Evolutionary conservation across 2,888 invertebrate genomes (phyloP), one percentile per base, ranked within the genome.

Genomic region (Schizotus pectinicornis): DNA sequence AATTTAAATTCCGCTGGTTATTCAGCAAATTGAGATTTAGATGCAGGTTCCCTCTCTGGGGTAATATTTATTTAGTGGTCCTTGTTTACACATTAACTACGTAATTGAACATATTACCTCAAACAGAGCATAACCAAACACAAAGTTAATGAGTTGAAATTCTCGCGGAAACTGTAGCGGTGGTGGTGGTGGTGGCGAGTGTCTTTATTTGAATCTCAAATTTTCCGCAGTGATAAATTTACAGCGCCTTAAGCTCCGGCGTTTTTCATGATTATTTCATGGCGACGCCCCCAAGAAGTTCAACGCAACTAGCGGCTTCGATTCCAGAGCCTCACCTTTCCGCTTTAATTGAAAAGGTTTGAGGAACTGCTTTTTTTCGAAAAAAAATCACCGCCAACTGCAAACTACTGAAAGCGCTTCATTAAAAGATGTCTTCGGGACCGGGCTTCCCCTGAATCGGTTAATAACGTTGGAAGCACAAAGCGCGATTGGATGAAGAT

Each of bases 61-160:
- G 57, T 57, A 46, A 57, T 57, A 57, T 57, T 57, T 57, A 57
- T 57, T 57, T 57, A 57, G 57, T 47, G 52, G 52, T 52, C 52
- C 51, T 51, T 57, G 57, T 57, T 57, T 57, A 57, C 57, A 57
- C 57, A 57, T 57, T 57, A 57, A 34, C 39, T 47, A 47, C 35
- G 42, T 57, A 57, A 57, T 57, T 57, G 52, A 57, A 57, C 57
- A 46, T 57, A 57, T 47, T 52, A 57, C 52, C 48, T 56, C 54
- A 54, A 53, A 45, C 45, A 38, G 45, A 53, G 33, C 32, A 53
- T 53, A 53, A 53, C 45, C 53, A 53, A 53, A 45, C 45, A 47
- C 37, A 39, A 32, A 38, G 47, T 22, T 54, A 54, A 54, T 54
- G 56, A 49, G 56, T 46, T 22, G 46, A 53, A 53, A 3, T 37